Conservation (phyloP, 2,113 vertebrate genomes). For the Pollimyrus isidori region DNA sequence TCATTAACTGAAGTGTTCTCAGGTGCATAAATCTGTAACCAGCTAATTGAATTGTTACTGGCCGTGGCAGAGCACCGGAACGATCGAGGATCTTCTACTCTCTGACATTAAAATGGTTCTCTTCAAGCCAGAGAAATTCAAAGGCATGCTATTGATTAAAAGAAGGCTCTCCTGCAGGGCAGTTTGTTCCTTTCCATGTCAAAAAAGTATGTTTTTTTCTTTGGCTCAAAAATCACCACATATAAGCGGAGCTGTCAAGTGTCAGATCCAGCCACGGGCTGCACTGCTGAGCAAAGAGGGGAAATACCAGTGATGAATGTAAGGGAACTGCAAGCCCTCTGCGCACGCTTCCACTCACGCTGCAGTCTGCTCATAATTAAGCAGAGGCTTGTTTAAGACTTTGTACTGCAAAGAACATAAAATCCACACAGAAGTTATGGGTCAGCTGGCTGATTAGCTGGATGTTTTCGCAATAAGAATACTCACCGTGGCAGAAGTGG, state of each 20-base stretch:
- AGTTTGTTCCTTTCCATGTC: background rate
- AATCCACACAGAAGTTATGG: background rate
- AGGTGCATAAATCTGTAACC: background rate
- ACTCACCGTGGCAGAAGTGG: background rate
- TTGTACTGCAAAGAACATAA: background rate
- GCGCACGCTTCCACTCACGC: constrained; percentile 10
- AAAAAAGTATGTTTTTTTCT: background rate
- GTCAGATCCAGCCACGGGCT: background rate
- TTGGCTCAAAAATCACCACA: background rate
- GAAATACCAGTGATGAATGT: constrained; percentile 31
- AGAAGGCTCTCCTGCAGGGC: background rate
- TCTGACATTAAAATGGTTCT: background rate
- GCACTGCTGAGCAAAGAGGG: background rate
- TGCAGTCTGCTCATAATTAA: constrained; percentile 31
- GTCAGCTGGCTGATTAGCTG: background rate
- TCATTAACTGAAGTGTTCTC: background rate
- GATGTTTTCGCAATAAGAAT: background rate
- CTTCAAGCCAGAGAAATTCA: background rate
- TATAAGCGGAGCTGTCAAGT: background rate
- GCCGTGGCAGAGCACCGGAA: too few species aligned
- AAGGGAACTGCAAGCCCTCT: constrained; percentile 13
- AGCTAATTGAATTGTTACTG: background rate
- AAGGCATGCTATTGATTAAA: background rate
- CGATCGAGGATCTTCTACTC: background rate
- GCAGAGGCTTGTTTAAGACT: constrained; percentile 14